A percentile compares a stretch with the other conserved stretches of the same genome.
phyloP scores from a whole-genome alignment of 2,797 vertebrate genomes.

The Kryptolebias ocellatus region DNA sequence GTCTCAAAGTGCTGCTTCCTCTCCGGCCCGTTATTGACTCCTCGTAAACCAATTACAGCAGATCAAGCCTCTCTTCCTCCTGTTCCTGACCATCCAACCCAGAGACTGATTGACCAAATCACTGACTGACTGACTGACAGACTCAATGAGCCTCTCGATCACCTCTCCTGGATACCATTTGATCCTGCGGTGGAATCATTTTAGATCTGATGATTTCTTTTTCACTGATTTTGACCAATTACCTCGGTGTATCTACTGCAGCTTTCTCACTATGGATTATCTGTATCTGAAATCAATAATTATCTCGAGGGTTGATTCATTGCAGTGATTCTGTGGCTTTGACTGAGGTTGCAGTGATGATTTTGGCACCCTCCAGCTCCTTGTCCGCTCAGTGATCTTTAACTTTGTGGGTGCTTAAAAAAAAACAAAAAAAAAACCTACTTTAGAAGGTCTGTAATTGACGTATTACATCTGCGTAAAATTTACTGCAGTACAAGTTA shows the following conservation, averaged over 20 bases:
- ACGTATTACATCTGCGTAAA: not conserved
- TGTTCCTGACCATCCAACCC: constrained; percentile 34
- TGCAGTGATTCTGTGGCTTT: constrained; percentile 27
- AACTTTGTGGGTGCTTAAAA: constrained; percentile 49
- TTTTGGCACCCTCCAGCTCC: constrained; percentile 30
- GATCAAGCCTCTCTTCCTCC: constrained; percentile 53
- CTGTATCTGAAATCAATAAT: constrained; percentile 23
- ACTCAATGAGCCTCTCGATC: constrained; percentile 56
- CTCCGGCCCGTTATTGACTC: constrained; percentile 60
- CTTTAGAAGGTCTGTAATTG: not conserved
- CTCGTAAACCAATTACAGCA: constrained; percentile 56
- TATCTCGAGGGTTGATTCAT: constrained; percentile 31
- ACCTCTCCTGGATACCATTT: constrained; percentile 34
- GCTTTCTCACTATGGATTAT: constrained; percentile 17
- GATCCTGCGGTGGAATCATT: constrained; percentile 52
- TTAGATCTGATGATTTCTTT: constrained; percentile 49
- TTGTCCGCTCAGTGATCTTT: constrained; percentile 29
- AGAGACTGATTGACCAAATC: constrained; percentile 44
- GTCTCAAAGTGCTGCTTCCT: constrained; percentile 73
- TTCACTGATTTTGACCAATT: constrained; percentile 29
- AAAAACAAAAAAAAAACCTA: not conserved
- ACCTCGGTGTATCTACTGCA: constrained; percentile 41
- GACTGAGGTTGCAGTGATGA: constrained; percentile 26
- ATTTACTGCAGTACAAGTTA: too few species aligned
- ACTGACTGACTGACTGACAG: constrained; percentile 32